Conservation (phyloP, 2,888 invertebrate genomes). For the Agrochola circellaris region DNA sequence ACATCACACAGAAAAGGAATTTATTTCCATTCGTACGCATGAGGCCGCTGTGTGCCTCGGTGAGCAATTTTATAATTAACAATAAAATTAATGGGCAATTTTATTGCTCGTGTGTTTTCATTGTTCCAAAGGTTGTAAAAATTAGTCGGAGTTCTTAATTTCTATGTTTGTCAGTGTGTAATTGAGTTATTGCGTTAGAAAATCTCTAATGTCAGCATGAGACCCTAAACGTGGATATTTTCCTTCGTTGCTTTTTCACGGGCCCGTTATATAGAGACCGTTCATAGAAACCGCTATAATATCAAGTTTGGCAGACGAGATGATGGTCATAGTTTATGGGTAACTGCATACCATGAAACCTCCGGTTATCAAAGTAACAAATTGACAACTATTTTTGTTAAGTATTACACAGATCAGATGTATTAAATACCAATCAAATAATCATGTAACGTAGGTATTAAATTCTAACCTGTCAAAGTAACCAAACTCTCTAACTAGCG, state of each 20-base stretch:
- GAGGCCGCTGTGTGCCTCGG: constrained; percentile 1
- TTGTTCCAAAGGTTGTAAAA: constrained; percentile 17
- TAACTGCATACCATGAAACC: neutral
- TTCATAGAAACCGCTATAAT: no score
- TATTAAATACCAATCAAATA: neutral
- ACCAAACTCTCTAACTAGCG: neutral
- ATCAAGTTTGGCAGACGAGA: neutral
- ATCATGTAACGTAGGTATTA: neutral
- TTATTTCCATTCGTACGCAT: constrained; percentile 17
- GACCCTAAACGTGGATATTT: neutral
- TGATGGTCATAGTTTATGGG: neutral
- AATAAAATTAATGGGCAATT: constrained; percentile 47
- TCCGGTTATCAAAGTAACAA: neutral
- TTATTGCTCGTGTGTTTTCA: constrained; percentile 44
- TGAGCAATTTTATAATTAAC: constrained; percentile 54
- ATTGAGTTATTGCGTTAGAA: neutral
- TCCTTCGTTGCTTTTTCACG: neutral
- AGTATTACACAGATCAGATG: neutral
- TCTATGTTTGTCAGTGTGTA: neutral
- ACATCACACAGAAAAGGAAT: neutral
- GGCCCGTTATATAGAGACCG: neutral
- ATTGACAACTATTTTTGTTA: neutral
- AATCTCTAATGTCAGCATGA: neutral
- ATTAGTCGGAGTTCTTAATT: constrained; percentile 11
- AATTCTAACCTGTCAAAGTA: neutral